These are phyloP conservation scores for Holcopasites calliopsidis DNA, from an alignment of 1,140 invertebrate genomes.

Conservation along the genomic window DNA sequence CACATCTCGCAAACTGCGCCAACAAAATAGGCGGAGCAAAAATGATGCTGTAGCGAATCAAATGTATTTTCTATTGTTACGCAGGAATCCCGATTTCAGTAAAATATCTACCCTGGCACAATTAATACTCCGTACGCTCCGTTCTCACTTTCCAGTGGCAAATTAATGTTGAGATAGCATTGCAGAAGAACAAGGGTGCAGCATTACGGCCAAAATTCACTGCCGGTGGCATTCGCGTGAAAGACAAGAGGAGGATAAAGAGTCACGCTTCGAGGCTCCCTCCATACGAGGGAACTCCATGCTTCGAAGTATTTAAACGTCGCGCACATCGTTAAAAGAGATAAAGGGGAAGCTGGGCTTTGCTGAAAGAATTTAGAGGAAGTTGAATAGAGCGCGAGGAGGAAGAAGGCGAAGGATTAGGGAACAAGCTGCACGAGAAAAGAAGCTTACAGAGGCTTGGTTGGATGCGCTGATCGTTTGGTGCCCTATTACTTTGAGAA, in stretches of 20 bases:
- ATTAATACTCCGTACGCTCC: background rate
- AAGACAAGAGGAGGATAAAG: constrained; percentile 41
- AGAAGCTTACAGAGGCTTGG: constrained; percentile 39
- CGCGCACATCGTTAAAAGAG: constrained; percentile 44
- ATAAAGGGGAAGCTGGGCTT: constrained; percentile 29
- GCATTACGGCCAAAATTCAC: constrained; percentile 20
- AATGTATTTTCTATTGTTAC: too few species aligned
- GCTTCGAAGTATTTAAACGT: constrained; percentile 47
- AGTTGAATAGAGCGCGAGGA: constrained; percentile 42
- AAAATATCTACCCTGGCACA: background rate
- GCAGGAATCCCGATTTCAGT: too few species aligned
- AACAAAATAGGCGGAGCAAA: too few species aligned
- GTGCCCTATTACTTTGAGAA: constrained; percentile 32
- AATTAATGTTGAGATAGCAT: background rate
- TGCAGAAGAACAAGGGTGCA: background rate
- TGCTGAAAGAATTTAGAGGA: constrained; percentile 47
- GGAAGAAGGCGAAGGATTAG: constrained; percentile 36
- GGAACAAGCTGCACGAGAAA: constrained; percentile 32
- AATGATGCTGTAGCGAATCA: too few species aligned
- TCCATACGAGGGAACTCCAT: constrained; percentile 13
- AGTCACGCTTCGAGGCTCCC: constrained; percentile 33
- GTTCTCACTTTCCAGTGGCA: background rate
- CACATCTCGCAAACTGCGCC: too few species aligned
- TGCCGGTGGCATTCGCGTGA: background rate
- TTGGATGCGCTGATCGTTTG: constrained; percentile 43